Evolutionary conservation across 2,113 vertebrate species (phyloP).

Genomic region (Phainopepla nitens): DNA sequence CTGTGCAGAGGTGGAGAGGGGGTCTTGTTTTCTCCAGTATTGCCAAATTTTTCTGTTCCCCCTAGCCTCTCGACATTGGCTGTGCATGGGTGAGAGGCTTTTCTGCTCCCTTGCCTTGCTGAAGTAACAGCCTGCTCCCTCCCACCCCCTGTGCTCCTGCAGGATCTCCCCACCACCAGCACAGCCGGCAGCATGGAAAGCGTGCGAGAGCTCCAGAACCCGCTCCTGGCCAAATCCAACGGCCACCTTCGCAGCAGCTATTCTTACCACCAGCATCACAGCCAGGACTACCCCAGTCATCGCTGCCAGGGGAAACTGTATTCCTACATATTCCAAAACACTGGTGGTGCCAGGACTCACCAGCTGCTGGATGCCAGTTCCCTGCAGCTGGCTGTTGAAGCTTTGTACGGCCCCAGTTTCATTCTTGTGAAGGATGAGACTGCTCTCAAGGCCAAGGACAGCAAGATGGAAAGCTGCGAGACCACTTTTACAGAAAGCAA

Average conservation of each 20-base stretch:
- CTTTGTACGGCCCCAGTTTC: slow-evolving; percentile 85
- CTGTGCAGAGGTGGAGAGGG: neutral
- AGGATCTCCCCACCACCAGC: neutral
- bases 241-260: slow-evolving; percentile 79
- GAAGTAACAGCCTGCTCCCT: neutral
- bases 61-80: neutral
- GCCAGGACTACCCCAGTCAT: slow-evolving; percentile 73
- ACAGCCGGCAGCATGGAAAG: slow-evolving; percentile 80
- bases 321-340: slow-evolving; percentile 81
- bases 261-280: slow-evolving; percentile 74
- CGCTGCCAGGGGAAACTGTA: slow-evolving; percentile 83
- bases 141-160: neutral
- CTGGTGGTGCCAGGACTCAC: slow-evolving; percentile 73
- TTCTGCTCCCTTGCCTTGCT: neutral
- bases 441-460: slow-evolving; percentile 84
- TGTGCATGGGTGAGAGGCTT: neutral
- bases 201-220: slow-evolving; percentile 90
- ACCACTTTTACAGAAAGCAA: slow-evolving; percentile 92
- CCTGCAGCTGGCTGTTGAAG: slow-evolving; percentile 88
- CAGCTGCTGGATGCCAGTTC: slow-evolving; percentile 90
- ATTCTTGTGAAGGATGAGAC: slow-evolving; percentile 86
- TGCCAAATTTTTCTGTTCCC: neutral
- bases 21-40: neutral
- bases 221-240: slow-evolving; percentile 84
- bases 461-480: slow-evolving; percentile 88